Evolutionary conservation across 2,888 invertebrate species (phyloP).

Genomic region (Ferrisia virgata): DNA sequence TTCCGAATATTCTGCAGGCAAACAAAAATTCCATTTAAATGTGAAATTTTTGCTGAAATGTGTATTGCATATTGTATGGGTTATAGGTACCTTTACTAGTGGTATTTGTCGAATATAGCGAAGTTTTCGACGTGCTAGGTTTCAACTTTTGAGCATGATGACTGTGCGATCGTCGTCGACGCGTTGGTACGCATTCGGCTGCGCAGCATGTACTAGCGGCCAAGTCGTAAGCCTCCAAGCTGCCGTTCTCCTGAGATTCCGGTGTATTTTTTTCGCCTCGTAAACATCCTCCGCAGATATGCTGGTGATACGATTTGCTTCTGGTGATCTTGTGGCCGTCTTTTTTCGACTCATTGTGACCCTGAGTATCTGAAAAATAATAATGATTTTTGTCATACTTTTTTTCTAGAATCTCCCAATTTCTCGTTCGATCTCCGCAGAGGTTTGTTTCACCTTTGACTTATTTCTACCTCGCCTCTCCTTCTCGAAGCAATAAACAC

Average conservation of each 20-base stretch:
- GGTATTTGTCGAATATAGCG: conserved; percentile 25
- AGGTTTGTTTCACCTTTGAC: too few relatives aligned
- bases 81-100: not conserved
- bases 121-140: conserved; percentile 48
- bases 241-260: conserved; percentile 62
- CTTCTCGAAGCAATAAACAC: too few relatives aligned
- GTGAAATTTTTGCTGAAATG: not conserved
- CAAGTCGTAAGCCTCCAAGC: conserved; percentile 79
- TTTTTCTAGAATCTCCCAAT: too few relatives aligned
- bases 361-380: not conserved
- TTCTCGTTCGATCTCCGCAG: too few relatives aligned
- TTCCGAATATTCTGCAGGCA: conserved; percentile 31
- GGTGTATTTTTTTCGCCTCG: not conserved
- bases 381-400: not conserved
- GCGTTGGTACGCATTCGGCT: conserved; percentile 74
- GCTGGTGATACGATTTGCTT: conserved; percentile 43
- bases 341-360: not conserved
- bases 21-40: not conserved
- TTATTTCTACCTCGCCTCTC: too few relatives aligned
- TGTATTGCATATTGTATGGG: not conserved
- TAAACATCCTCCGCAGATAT: conserved; percentile 44
- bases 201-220: conserved; percentile 64
- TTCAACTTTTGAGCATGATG: conserved; percentile 47
- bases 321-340: conserved; percentile 33
- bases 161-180: conserved; percentile 49